Conservation (phyloP, 2,797 vertebrate genomes). For the Urocyon cinereoargenteus region DNA sequence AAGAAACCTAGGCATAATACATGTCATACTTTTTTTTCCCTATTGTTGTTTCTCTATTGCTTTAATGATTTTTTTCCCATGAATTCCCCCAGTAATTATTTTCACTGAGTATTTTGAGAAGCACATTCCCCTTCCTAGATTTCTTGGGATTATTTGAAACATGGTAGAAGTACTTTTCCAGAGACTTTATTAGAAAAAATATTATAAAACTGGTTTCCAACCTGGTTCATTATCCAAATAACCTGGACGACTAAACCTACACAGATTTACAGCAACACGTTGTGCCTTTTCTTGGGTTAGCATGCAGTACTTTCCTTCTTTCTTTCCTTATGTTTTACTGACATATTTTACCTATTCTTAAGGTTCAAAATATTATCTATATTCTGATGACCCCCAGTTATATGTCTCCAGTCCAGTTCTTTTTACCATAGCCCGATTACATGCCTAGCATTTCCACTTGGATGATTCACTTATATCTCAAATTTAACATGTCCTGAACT, state of each 20-base stretch:
- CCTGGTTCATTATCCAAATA: background rate
- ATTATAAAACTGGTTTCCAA: background rate
- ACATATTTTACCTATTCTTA: background rate
- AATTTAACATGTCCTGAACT: background rate
- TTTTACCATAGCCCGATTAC: background rate
- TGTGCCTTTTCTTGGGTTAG: background rate
- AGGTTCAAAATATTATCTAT: background rate
- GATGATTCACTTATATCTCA: background rate
- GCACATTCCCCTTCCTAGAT: background rate
- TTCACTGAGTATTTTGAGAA: slow-evolving; percentile 4
- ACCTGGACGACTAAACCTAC: background rate
- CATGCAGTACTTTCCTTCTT: background rate
- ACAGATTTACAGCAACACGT: background rate
- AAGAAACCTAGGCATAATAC: background rate
- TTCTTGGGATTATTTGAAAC: slow-evolving; percentile 29
- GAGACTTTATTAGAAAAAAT: slow-evolving; percentile 45
- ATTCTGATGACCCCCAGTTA: background rate
- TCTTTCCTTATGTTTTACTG: background rate
- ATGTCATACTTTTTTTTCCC: background rate
- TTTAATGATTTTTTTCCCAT: background rate
- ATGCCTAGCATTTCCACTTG: background rate
- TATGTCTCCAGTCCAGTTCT: background rate
- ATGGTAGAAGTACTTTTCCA: background rate
- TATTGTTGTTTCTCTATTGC: background rate
- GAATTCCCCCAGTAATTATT: background rate